phyloP scores from a whole-genome alignment of 2,888 invertebrate species.

The Rapana venosa region DNA sequence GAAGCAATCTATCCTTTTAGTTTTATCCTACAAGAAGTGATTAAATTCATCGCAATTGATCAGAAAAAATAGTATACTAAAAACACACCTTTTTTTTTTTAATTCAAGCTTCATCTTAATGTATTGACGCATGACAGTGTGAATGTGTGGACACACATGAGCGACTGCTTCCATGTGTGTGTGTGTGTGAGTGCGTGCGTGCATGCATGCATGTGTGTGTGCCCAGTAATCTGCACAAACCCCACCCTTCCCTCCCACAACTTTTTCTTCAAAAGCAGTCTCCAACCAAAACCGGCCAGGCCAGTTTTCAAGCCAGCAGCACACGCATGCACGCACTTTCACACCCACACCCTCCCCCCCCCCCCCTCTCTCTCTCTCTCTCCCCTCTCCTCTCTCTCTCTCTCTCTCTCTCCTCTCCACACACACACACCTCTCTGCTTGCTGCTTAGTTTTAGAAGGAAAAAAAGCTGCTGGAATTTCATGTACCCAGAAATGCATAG shows the following conservation, averaged over 20 bases:
- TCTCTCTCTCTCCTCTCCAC: too few species aligned
- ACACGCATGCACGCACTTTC: neutral
- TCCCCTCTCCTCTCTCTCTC: too few species aligned
- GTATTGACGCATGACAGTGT: too few species aligned
- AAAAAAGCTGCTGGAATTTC: conserved; percentile 14
- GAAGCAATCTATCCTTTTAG: too few species aligned
- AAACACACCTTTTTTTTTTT: too few species aligned
- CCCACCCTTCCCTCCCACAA: neutral
- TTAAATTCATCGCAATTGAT: too few species aligned
- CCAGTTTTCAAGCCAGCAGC: conserved; percentile 1
- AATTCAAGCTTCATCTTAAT: too few species aligned
- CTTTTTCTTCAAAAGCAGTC: neutral
- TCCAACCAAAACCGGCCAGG: conserved; percentile 7
- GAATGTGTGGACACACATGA: neutral
- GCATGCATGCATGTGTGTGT: neutral
- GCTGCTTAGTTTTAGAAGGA: neutral
- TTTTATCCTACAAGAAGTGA: too few species aligned
- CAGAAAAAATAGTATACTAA: too few species aligned
- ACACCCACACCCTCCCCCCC: too few species aligned
- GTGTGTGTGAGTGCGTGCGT: neutral
- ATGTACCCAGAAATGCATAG: conserved; percentile 4
- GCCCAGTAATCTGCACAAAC: neutral
- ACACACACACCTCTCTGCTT: neutral
- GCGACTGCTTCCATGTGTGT: neutral
- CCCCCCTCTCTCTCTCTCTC: too few species aligned